phyloP scores from a whole-genome alignment of 2,797 vertebrate genomes.

The Xerus rutilus region DNA sequence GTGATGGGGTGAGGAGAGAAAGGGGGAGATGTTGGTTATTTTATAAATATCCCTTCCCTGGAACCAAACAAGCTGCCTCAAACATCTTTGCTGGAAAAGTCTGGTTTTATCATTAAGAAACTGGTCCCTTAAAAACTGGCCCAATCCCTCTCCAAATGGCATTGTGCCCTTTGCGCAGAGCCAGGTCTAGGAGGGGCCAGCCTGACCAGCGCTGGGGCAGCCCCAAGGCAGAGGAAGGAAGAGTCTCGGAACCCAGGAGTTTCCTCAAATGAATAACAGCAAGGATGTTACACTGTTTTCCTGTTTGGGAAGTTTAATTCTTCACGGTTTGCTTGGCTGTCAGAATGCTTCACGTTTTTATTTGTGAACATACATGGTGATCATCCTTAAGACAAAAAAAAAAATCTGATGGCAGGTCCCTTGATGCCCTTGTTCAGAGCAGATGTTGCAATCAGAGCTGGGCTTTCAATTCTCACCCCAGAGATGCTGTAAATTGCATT shows the following conservation, averaged over 20 bases:
- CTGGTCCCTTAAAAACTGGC: neutral
- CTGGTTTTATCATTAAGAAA: constrained; percentile 76
- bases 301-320: constrained; percentile 82
- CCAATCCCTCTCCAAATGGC: constrained; percentile 19
- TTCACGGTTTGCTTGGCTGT: constrained; percentile 89
- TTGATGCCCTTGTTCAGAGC: constrained; percentile 86
- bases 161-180: neutral
- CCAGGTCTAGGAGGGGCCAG: neutral
- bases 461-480: constrained; percentile 82
- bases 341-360: constrained; percentile 87
- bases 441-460: constrained; percentile 86
- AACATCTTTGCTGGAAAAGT: constrained; percentile 38
- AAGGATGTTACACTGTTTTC: neutral
- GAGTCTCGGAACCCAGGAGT: neutral
- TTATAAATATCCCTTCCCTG: neutral
- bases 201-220: neutral
- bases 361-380: constrained; percentile 88
- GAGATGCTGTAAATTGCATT: constrained; percentile 60
- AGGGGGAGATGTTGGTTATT: neutral
- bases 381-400: constrained; percentile 88
- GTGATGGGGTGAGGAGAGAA: no score
- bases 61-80: neutral
- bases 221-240: no score
- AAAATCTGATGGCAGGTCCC: constrained; percentile 84
- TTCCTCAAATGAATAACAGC: neutral